These are phyloP conservation scores for Eospalax fontanierii DNA, from an alignment of 2,797 vertebrate species.

Conservation along the genomic window DNA sequence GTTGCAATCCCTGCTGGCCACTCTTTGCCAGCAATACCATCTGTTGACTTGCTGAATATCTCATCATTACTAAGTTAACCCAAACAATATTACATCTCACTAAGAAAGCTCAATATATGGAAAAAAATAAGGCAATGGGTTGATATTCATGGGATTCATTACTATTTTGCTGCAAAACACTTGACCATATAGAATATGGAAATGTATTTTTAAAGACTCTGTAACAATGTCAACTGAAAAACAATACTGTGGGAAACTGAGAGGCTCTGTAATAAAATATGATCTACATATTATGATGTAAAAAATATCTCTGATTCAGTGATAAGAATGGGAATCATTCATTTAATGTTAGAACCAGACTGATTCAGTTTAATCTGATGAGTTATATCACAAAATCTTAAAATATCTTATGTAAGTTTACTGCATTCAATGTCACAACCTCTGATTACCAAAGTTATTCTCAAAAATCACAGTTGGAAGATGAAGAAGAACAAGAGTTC, in stretches of 20 bases:
- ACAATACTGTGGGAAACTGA: slow-evolving; percentile 16
- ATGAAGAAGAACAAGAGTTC: no score
- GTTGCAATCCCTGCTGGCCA: slow-evolving; percentile 52
- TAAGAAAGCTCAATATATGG: slow-evolving; percentile 47
- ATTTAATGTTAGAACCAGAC: slow-evolving; percentile 22
- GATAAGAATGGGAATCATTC: background rate
- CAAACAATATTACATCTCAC: slow-evolving; percentile 64
- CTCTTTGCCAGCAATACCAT: slow-evolving; percentile 74
- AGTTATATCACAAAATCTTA: slow-evolving; percentile 28
- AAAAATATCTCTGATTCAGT: background rate
- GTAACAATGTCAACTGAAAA: slow-evolving; percentile 41
- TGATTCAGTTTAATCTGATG: background rate
- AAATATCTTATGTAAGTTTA: slow-evolving; percentile 3
- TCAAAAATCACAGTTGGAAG: background rate
- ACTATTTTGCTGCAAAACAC: background rate
- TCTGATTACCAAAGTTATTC: slow-evolving; percentile 8
- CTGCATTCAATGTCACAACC: background rate
- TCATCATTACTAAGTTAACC: slow-evolving; percentile 61
- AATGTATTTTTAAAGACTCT: slow-evolving; percentile 39
- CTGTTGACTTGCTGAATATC: slow-evolving; percentile 68
- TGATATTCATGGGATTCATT: background rate
- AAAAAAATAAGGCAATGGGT: slow-evolving; percentile 16
- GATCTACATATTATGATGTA: background rate
- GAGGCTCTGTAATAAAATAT: background rate
- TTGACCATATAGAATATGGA: background rate